Evolutionary conservation across 2,797 vertebrate genomes (phyloP).

Genomic region (Spinus pinus): DNA sequence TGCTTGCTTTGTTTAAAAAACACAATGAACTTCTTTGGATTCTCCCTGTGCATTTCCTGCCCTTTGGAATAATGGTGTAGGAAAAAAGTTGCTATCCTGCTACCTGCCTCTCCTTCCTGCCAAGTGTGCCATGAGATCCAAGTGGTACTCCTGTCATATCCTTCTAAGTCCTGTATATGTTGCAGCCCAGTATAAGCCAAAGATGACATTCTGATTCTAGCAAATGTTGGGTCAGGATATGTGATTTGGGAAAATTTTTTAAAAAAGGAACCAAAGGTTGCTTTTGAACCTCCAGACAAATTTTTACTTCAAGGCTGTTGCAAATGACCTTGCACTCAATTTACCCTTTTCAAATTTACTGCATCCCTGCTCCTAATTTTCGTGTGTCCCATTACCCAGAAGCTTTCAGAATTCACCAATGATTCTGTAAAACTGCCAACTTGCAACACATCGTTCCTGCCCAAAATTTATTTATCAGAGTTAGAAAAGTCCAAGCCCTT

Average conservation of each 20-base stretch:
- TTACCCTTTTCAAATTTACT: neutral
- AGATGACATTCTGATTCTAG: neutral
- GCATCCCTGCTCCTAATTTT: neutral
- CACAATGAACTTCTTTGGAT: fast-evolving
- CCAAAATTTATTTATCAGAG: neutral
- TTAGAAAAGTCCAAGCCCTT: neutral
- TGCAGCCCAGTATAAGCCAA: neutral
- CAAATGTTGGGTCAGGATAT: neutral
- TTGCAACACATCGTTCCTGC: neutral
- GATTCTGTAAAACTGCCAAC: neutral
- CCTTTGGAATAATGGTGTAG: neutral
- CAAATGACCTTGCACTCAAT: neutral
- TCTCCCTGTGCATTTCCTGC: neutral
- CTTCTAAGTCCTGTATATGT: neutral
- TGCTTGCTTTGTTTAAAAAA: neutral
- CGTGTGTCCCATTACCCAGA: neutral
- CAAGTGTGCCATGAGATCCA: neutral
- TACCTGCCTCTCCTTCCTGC: neutral
- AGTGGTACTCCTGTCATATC: neutral
- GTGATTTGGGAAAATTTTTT: neutral
- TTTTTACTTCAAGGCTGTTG: neutral
- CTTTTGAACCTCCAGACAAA: neutral
- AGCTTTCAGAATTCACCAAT: neutral
- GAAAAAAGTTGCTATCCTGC: neutral
- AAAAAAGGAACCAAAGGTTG: neutral